These are phyloP conservation scores for Oreocharis arfaki DNA, from an alignment of 2,113 vertebrate species.

Conservation along the genomic window DNA sequence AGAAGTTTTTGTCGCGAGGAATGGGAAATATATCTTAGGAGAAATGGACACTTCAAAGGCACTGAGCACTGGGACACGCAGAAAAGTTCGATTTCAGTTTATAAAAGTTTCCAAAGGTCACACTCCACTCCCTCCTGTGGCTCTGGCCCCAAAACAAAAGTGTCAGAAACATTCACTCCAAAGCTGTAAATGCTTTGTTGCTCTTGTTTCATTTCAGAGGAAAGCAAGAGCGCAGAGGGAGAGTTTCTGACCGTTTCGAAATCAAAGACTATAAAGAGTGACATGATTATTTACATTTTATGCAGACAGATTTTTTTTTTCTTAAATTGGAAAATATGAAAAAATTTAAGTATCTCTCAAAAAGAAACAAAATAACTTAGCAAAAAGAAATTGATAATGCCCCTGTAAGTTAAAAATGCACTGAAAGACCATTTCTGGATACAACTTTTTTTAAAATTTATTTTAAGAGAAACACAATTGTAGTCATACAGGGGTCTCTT, in stretches of 20 bases:
- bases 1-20: not conserved
- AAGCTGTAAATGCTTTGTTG: not conserved
- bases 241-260: not conserved
- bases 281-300: not conserved
- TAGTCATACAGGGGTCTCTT: not conserved
- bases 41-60: not conserved
- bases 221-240: not conserved
- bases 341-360: not conserved
- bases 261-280: not conserved
- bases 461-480: not conserved
- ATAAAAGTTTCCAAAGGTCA: not conserved
- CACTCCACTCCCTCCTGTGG: not conserved
- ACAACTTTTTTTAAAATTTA: rapidly evolving
- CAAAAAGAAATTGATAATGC: not conserved
- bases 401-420: not conserved
- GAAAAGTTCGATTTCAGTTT: not conserved
- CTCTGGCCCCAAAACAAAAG: not conserved
- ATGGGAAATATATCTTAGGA: not conserved
- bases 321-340: not conserved
- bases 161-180: not conserved
- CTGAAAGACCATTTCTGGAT: not conserved
- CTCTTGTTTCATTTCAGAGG: not conserved
- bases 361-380: not conserved
- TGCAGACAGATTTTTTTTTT: not conserved
- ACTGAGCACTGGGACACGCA: rapidly evolving